A percentile compares a stretch with the other conserved stretches of the same genome.
Conservation (phyloP, 2,888 invertebrate genomes). For the Leptinotarsa rubiginosa region DNA sequence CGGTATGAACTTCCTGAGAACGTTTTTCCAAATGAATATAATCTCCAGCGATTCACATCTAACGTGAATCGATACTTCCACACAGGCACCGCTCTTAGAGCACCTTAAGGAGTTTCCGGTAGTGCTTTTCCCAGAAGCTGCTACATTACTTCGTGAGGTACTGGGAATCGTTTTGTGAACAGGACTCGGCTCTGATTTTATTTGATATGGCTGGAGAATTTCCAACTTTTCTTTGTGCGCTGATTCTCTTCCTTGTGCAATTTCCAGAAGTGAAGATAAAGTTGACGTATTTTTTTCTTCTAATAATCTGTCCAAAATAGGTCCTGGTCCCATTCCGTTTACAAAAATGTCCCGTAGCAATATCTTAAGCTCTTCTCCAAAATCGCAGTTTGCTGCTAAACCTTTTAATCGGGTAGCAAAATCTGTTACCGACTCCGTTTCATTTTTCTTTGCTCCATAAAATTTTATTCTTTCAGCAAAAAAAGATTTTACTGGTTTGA, state of each 20-base stretch:
- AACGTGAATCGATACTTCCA: no score
- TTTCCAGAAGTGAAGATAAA: not conserved
- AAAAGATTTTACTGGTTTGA: constrained; percentile 1
- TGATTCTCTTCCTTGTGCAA: constrained; percentile 3
- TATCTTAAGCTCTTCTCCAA: not conserved
- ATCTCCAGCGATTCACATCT: no score
- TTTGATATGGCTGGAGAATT: not conserved
- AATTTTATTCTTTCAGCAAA: not conserved
- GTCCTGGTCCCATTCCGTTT: not conserved
- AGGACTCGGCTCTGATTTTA: not conserved
- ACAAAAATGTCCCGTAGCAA: not conserved
- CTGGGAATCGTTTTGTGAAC: not conserved
- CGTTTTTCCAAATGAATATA: no score
- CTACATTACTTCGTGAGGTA: not conserved
- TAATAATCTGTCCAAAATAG: constrained; percentile 3
- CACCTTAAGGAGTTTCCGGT: no score
- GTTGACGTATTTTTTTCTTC: not conserved
- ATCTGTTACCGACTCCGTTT: constrained; percentile 2
- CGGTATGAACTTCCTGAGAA: no score
- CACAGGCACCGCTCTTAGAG: no score
- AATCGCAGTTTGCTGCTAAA: constrained; percentile 7
- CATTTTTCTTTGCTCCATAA: not conserved
- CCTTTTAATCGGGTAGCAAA: constrained; percentile 10
- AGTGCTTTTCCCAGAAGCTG: no score
- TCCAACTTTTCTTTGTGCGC: not conserved